phyloP scores from a whole-genome alignment of 2,888 invertebrate genomes.

The Exephanes ischioxanthus region DNA sequence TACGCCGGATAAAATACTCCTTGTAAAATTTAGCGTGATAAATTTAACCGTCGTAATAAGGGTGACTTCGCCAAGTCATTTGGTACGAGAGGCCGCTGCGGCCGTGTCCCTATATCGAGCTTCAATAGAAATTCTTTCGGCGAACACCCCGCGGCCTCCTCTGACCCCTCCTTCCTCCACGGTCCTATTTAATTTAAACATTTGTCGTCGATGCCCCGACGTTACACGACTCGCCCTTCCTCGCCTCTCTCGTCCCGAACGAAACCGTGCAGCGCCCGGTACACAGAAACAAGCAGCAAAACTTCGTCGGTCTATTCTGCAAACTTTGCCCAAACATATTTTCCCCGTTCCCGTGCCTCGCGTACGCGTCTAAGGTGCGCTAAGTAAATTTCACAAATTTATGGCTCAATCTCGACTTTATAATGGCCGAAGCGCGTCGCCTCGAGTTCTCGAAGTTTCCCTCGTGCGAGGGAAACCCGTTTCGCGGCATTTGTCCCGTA shows the following conservation, averaged over 20 bases:
- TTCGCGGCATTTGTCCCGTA: slow-evolving; percentile 44
- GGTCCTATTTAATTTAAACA: slow-evolving; percentile 67
- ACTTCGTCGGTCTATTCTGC: slow-evolving; percentile 6
- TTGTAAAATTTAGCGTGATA: slow-evolving; percentile 80
- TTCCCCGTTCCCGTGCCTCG: background rate
- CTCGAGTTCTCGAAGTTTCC: slow-evolving; percentile 69
- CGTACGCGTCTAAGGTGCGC: slow-evolving; percentile 25
- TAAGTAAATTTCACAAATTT: slow-evolving; percentile 80
- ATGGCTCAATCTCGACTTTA: slow-evolving; percentile 79
- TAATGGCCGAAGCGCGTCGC: slow-evolving; percentile 68
- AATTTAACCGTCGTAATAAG: slow-evolving; percentile 81
- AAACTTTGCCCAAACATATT: slow-evolving; percentile 1
- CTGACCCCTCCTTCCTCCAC: background rate
- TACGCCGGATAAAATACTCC: slow-evolving; percentile 79
- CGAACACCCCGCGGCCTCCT: slow-evolving; percentile 43
- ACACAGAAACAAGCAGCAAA: background rate
- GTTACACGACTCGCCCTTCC: slow-evolving; percentile 3
- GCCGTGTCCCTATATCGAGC: slow-evolving; percentile 64
- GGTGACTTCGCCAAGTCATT: slow-evolving; percentile 82
- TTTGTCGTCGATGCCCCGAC: slow-evolving; percentile 55
- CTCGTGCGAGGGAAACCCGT: slow-evolving; percentile 37
- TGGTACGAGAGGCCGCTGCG: slow-evolving; percentile 69
- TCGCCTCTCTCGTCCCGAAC: background rate
- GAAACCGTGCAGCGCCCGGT: background rate
- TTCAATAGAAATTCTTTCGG: slow-evolving; percentile 70